A percentile compares a stretch with the other conserved stretches of the same genome.
Conservation (phyloP, 2,888 invertebrate species). For the Herminia tarsipennalis region DNA sequence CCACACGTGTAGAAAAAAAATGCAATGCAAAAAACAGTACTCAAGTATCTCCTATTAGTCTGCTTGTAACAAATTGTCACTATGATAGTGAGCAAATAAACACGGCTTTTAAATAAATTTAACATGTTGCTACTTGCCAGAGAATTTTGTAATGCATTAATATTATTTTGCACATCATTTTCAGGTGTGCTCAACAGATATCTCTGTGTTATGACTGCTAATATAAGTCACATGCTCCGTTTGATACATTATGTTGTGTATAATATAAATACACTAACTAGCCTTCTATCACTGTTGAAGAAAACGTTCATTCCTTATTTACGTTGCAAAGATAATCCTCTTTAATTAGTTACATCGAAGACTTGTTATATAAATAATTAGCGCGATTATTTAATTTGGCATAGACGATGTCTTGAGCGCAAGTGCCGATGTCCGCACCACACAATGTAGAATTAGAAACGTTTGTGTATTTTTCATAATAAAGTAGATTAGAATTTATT, state of each 20-base stretch:
- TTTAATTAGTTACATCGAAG: conserved; percentile 20
- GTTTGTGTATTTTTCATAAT: too few relatives aligned
- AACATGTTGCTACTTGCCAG: conserved; percentile 4
- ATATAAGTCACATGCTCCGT: too few relatives aligned
- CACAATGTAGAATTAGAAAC: too few relatives aligned
- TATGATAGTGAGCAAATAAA: neutral
- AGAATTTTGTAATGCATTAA: conserved; percentile 1
- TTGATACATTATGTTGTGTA: too few relatives aligned
- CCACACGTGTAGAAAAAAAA: too few relatives aligned
- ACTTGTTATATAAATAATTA: conserved; percentile 29
- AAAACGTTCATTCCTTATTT: conserved; percentile 14
- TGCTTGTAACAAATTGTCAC: neutral
- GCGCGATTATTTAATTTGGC: conserved; percentile 47
- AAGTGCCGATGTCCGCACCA: too few relatives aligned
- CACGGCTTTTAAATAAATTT: neutral
- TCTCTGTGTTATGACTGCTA: neutral
- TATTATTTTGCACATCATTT: conserved; percentile 7
- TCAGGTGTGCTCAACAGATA: neutral
- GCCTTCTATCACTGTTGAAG: conserved; percentile 17
- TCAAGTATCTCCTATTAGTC: too few relatives aligned
- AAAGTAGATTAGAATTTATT: neutral
- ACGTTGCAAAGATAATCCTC: conserved; percentile 15
- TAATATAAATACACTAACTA: too few relatives aligned
- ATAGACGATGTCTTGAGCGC: too few relatives aligned
- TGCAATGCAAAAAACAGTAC: too few relatives aligned